Conservation (phyloP, 2,888 invertebrate genomes). For the Chloroclystis v-ata region DNA sequence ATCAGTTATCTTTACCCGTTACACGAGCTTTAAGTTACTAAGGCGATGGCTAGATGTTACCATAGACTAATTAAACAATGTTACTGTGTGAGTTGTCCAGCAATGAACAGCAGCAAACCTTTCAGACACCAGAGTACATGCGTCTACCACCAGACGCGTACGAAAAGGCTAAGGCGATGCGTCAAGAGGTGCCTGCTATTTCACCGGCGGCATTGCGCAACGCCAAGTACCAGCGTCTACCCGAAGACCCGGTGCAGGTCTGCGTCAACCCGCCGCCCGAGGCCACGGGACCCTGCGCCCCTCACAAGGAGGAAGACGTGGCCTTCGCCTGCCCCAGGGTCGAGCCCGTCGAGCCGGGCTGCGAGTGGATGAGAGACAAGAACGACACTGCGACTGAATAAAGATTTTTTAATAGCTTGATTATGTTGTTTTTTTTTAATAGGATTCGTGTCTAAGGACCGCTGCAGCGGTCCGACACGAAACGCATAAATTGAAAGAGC, state of each 20-base stretch:
- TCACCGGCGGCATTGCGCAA: constrained; percentile 58
- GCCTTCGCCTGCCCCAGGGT: constrained; percentile 59
- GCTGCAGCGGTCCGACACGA: no score
- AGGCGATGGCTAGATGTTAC: no score
- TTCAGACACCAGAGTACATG: constrained; percentile 63
- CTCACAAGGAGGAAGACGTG: constrained; percentile 56
- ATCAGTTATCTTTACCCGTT: no score
- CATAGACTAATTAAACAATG: no score
- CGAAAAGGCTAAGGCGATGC: constrained; percentile 53
- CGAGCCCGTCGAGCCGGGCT: constrained; percentile 52
- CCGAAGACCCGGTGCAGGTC: constrained; percentile 38
- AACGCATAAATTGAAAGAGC: no score
- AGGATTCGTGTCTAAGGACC: no score
- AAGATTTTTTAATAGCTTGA: neutral
- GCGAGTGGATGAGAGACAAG: constrained; percentile 38
- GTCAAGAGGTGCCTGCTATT: constrained; percentile 55
- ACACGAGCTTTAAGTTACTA: no score
- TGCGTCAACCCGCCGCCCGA: constrained; percentile 47
- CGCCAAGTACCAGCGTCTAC: constrained; percentile 41
- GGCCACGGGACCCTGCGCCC: constrained; percentile 43
- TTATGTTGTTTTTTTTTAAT: neutral
- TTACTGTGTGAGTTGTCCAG: no score
- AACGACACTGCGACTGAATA: neutral
- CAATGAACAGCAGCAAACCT: neutral
- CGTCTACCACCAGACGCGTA: constrained; percentile 57